Base-by-base conservation (phyloP, 30 jellyfish, hydroid and myxozoan genomes). In the Rhopilema esculentum region DNA sequence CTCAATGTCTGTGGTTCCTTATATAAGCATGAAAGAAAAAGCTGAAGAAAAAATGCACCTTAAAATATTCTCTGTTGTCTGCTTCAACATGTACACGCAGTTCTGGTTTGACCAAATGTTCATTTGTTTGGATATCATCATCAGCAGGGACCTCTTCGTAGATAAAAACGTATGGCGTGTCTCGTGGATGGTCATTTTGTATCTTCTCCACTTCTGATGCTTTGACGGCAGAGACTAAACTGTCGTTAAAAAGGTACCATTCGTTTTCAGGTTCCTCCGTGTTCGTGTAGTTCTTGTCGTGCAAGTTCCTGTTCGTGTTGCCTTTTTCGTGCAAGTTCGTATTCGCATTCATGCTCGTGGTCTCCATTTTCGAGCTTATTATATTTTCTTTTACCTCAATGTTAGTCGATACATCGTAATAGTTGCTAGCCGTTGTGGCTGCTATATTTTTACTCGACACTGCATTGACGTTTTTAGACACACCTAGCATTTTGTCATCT, bases 91-190 rank as follows among this genome's bases (percentile, higher is more conserved):
- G 63, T 20, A 12, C 23, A 63, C 32, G 51, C 69, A 72, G 31
- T 16, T 49, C 87, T 40, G 75, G 72, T 31, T 64, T 63, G 0
- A 66, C 27, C 27, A 27, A 72, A 1, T 27, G 67, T 8, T 63
- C 49, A 17, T 33, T 8, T 1, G 62, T 9, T 1, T 0, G 7
- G 1, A 63, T 17, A 27, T 16, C 50, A 66, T 76, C 72, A 0
- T 24, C 31, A n/a, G n/a, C n/a, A 49, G 53, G 32, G 57, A 40
- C 57, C 67, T 73, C 87, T 84, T 93, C 96, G 64, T 93, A 93
- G 0, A 93, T 88, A 52, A 95, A 89, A 51, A 93, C 96, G 80
- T 93, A 93, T 40, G 98, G 98, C 7, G 98, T 93, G 49, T 93
- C 98, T 30, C 91, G 72, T 16, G 98, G 97, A 52, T 82, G 89